Evolutionary conservation across 2,888 invertebrate genomes (phyloP).

Genomic region (Heteropelma amictum): DNA sequence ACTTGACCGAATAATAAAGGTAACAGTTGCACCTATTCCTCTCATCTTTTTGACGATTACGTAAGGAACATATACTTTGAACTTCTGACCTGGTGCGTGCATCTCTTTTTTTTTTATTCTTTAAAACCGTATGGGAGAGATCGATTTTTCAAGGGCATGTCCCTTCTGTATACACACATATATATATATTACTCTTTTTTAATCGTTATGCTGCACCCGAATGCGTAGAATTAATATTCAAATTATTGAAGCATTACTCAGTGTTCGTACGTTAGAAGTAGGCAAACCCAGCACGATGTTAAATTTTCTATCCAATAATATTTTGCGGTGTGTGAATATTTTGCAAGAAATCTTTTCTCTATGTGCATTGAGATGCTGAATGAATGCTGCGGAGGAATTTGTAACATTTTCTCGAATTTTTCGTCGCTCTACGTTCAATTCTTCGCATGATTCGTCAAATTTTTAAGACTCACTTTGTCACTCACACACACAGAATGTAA

Average conservation of each 20-base stretch:
- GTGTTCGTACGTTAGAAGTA: not conserved
- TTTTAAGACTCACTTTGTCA: conserved; percentile 12
- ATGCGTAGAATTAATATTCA: conserved; percentile 5
- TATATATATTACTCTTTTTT: not conserved
- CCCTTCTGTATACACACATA: conserved; percentile 31
- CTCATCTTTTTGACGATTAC: conserved; percentile 46
- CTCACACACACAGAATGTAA: conserved; percentile 41
- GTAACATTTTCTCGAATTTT: not conserved
- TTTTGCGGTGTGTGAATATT: conserved; percentile 15
- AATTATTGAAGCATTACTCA: too few species aligned
- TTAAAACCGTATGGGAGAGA: too few species aligned
- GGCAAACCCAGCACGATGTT: not conserved
- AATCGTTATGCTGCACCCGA: not conserved
- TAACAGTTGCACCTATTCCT: conserved; percentile 83
- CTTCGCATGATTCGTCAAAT: conserved; percentile 36
- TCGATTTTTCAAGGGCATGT: too few species aligned
- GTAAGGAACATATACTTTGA: conserved; percentile 37
- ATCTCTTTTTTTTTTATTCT: conserved; percentile 48
- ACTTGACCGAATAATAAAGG: conserved; percentile 79
- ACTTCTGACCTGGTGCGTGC: conserved; percentile 55
- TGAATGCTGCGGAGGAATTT: conserved; percentile 11
- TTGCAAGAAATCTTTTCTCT: conserved; percentile 5
- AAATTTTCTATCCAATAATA: conserved; percentile 4
- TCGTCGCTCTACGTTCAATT: not conserved
- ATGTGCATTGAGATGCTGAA: not conserved